These are phyloP conservation scores for Taurulus bubalis DNA, from an alignment of 2,113 vertebrate genomes.

Conservation along the genomic window DNA sequence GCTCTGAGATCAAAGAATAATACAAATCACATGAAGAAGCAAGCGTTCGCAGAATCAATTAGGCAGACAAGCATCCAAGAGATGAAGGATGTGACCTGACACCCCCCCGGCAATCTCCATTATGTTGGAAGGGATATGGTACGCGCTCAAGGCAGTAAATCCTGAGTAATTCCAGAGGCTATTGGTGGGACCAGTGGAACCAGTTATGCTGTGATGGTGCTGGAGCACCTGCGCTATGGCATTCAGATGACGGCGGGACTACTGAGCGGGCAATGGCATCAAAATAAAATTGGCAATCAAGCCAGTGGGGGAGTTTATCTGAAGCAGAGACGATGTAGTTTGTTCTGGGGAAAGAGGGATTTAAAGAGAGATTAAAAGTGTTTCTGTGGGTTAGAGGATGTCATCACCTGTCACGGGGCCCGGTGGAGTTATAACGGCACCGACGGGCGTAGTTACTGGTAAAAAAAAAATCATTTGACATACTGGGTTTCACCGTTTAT, in stretches of 20 bases:
- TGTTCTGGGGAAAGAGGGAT: neutral
- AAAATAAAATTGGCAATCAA: neutral
- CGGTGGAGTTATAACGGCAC: neutral
- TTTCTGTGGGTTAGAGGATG: neutral
- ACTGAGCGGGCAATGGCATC: neutral
- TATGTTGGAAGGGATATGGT: neutral
- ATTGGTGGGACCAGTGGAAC: neutral
- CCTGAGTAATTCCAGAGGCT: neutral
- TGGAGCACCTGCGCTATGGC: neutral
- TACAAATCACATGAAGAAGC: slow-evolving; percentile 3
- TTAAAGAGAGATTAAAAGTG: no score
- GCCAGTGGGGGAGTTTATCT: neutral
- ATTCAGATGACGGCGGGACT: neutral
- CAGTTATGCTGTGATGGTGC: neutral
- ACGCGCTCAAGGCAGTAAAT: neutral
- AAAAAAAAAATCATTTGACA: neutral
- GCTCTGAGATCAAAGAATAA: slow-evolving; percentile 1
- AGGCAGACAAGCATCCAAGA: neutral
- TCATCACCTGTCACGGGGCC: neutral
- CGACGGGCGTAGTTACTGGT: neutral
- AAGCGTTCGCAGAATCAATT: slow-evolving; percentile 20
- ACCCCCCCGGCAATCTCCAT: slow-evolving; percentile 31
- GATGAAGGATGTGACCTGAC: slow-evolving; percentile 25
- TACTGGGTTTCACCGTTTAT: neutral
- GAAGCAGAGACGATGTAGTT: neutral